Percentiles rank a stretch among this genome's conserved stretches.
Evolutionary conservation across 2,797 vertebrate species (phyloP).

Genomic region (Selene dorsalis): DNA sequence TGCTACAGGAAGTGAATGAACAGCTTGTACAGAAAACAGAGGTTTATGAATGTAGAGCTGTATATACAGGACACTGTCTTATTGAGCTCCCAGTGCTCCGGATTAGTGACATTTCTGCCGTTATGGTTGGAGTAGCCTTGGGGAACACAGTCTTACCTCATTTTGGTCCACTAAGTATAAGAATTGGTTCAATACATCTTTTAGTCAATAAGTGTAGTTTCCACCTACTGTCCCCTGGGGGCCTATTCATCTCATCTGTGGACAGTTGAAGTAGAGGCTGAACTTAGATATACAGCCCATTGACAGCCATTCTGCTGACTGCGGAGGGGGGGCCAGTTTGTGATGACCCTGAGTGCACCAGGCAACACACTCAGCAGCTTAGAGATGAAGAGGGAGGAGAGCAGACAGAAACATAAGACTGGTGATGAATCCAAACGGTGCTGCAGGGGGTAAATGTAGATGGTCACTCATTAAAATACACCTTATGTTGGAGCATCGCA

Average conservation of each 20-base stretch:
- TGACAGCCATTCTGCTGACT: constrained; percentile 61
- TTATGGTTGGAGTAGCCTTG: constrained; percentile 19
- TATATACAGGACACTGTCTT: not conserved
- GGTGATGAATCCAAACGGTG: constrained; percentile 5
- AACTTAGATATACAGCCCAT: constrained; percentile 54
- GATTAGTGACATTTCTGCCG: constrained; percentile 40
- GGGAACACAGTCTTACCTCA: constrained; percentile 30
- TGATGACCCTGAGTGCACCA: constrained; percentile 47
- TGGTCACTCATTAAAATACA: constrained; percentile 47
- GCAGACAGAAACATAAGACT: constrained; percentile 7
- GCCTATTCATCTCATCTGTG: constrained; percentile 48
- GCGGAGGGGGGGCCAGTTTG: constrained; percentile 27
- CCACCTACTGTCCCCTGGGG: constrained; percentile 31
- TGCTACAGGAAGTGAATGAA: not conserved
- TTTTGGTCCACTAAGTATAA: constrained; percentile 6
- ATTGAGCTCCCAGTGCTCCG: constrained; percentile 2
- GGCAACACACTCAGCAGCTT: constrained; percentile 45
- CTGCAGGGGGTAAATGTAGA: constrained; percentile 34
- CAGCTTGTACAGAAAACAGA: not conserved
- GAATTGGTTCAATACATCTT: constrained; percentile 46
- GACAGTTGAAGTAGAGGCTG: constrained; percentile 52
- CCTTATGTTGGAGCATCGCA: constrained; percentile 1
- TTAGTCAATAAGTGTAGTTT: constrained; percentile 46
- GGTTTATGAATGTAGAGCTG: not conserved
- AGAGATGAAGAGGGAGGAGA: constrained; percentile 12